Evolutionary conservation across 2,888 invertebrate genomes (phyloP).

Genomic region (Artemia sp.): DNA sequence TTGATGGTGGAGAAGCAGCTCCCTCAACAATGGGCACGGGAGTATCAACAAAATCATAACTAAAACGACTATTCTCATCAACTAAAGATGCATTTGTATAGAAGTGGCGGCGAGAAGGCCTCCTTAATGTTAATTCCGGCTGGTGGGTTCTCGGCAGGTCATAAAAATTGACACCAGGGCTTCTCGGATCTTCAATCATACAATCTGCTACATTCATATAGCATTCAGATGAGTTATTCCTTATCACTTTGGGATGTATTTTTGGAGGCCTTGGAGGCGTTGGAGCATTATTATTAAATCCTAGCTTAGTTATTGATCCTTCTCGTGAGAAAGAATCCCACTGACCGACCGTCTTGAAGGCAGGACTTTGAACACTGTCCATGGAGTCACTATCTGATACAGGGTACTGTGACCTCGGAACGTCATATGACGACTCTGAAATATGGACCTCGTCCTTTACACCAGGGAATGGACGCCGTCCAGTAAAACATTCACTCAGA

Average conservation of each 20-base stretch:
- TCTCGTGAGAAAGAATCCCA: constrained; percentile 10
- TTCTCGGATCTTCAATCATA: background rate
- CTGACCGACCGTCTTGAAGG: background rate
- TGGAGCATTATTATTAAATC: constrained; percentile 14
- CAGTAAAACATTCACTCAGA: constrained; percentile 79
- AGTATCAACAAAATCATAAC: constrained; percentile 36
- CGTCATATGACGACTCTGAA: background rate
- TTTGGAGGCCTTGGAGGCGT: constrained; percentile 14
- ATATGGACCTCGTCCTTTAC: background rate
- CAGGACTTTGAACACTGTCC: constrained; percentile 9
- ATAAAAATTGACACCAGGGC: constrained; percentile 39
- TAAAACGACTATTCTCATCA: constrained; percentile 37
- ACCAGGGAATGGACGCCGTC: constrained; percentile 30
- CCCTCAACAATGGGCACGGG: background rate
- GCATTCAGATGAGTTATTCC: background rate
- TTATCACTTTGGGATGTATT: constrained; percentile 28
- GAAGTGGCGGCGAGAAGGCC: constrained; percentile 34
- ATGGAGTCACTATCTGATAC: constrained; percentile 2
- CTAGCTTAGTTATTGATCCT: constrained; percentile 11
- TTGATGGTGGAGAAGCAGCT: constrained; percentile 29
- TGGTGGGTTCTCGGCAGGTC: constrained; percentile 44
- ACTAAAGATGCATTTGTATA: constrained; percentile 45
- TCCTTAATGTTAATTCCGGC: constrained; percentile 21
- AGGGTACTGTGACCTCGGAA: constrained; percentile 9
- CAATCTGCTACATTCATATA: constrained; percentile 11